Percentiles rank a stretch among this genome's conserved stretches.
Evolutionary conservation across 2,797 vertebrate genomes (phyloP).

Genomic region (Diglossa cyanea): DNA sequence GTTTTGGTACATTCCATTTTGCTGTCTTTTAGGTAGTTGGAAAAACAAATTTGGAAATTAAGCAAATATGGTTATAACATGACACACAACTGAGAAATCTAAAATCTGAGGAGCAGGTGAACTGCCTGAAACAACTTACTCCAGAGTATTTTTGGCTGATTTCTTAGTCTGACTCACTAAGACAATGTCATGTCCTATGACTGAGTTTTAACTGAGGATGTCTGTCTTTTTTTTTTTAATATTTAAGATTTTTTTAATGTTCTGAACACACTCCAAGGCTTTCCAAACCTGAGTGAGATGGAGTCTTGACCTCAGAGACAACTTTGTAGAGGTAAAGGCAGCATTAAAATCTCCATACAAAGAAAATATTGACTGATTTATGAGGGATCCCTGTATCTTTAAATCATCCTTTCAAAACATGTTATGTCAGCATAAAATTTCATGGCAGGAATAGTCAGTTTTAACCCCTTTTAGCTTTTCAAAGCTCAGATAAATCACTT

Average conservation of each 20-base stretch:
- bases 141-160: not conserved
- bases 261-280: not conserved
- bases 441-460: not conserved
- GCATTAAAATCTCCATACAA: not conserved
- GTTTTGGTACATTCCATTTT: not conserved
- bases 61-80: slow-evolving; percentile 15
- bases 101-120: slow-evolving; percentile 42
- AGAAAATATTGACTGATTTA: slow-evolving; percentile 12
- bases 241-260: not conserved
- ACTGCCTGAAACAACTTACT: slow-evolving; percentile 12
- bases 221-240: not conserved
- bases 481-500: slow-evolving; percentile 7
- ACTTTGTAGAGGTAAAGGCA: not conserved
- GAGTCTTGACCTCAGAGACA: not conserved
- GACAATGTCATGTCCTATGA: not conserved
- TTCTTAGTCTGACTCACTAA: slow-evolving; percentile 3
- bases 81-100: not conserved
- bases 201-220: not conserved
- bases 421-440: not conserved
- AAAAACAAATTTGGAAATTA: slow-evolving; percentile 34
- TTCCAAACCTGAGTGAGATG: not conserved
- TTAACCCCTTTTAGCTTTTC: slow-evolving; percentile 31
- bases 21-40: slow-evolving; percentile 20
- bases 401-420: not conserved
- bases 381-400: not conserved